Evolutionary conservation across 2,113 vertebrate species (phyloP), one percentile per base, ranked within the genome.

Genomic region (Rostratula benghalensis): DNA sequence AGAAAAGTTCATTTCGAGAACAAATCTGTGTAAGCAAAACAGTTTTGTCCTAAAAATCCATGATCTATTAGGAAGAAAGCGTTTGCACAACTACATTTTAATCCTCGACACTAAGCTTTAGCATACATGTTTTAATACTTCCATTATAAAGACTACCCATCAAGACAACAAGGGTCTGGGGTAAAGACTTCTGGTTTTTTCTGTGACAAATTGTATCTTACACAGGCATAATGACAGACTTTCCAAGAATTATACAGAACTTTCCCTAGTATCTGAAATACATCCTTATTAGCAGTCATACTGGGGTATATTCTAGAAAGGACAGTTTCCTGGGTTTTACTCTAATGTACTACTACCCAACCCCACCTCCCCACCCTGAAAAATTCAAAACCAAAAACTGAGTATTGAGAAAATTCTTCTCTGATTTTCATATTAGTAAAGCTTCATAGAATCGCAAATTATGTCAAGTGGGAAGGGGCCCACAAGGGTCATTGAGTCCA

Each of bases 21-120:
- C 37, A 87, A 77, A 76, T 83, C 46, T 74, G 27, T 33, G 41
- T 61, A 86, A 95, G 76, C 59, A 83, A 83, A 65, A 57, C 8
- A 54, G 18, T 23, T 54, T 76, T 39, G 54, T 54, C 83, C 18
- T 45, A 93, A 37, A 93, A 86, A 94, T 74, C 79, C 45, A 31
- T 85, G n/a, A 74, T 92, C 90, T 37, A 65, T 3, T 46, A 88
- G 30, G 46, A 37, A 39, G 24, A 16, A 87, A 76, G n/a, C n/a
- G 59, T 93, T 95, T 93, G 68, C n/a, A 90, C 54, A 93, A 90
- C 37, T 89, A 5, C 33, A 77, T 90, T 83, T 95, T 95, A 92
- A 92, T 90, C 91, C 60, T 54, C 78, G 71, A 92, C 89, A 63
- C 37, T 94, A 94, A 96, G 54, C 93, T 54, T 74, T 25, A 31